These are phyloP conservation scores for Notolepis coatsorum DNA, from an alignment of 2,797 vertebrate species.

Conservation along the genomic window DNA sequence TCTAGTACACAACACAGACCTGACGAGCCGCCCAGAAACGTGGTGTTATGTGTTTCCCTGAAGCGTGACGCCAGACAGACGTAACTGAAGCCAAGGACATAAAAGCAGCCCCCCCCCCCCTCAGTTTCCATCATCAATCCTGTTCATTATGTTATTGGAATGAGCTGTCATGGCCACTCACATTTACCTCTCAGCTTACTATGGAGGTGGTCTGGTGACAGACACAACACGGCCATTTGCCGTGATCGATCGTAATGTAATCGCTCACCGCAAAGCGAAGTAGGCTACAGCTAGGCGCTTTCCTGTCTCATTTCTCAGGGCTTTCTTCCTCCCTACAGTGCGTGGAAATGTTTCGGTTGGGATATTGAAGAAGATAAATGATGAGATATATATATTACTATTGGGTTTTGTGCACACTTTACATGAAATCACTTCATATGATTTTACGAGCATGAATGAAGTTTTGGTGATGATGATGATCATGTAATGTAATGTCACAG, in stretches of 20 bases:
- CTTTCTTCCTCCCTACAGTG: neutral
- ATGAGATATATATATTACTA: neutral
- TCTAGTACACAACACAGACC: too few species aligned
- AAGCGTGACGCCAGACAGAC: slow-evolving; percentile 31
- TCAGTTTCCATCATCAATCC: slow-evolving; percentile 33
- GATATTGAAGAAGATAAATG: neutral
- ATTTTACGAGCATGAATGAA: slow-evolving; percentile 42
- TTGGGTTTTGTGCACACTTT: slow-evolving; percentile 12
- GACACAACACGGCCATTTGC: slow-evolving; percentile 44
- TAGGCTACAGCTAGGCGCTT: neutral
- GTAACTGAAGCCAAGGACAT: slow-evolving; percentile 58
- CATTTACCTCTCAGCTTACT: slow-evolving; percentile 49
- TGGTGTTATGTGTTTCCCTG: slow-evolving; percentile 39
- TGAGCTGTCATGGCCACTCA: slow-evolving; percentile 47
- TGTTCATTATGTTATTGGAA: slow-evolving; percentile 44
- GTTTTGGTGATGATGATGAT: too few species aligned
- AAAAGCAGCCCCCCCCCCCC: slow-evolving; percentile 47
- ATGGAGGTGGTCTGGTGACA: slow-evolving; percentile 20
- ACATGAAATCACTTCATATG: slow-evolving; percentile 32
- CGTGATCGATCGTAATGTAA: slow-evolving; percentile 39
- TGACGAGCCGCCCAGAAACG: too few species aligned
- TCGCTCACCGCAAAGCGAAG: slow-evolving; percentile 41
- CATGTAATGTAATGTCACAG: too few species aligned
- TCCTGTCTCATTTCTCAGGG: neutral
- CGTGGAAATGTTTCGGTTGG: slow-evolving; percentile 7